A percentile compares a stretch with the other conserved stretches of the same genome.
Evolutionary conservation across 2,797 vertebrate species (phyloP).

Genomic region (Clarias laeviceps): DNA sequence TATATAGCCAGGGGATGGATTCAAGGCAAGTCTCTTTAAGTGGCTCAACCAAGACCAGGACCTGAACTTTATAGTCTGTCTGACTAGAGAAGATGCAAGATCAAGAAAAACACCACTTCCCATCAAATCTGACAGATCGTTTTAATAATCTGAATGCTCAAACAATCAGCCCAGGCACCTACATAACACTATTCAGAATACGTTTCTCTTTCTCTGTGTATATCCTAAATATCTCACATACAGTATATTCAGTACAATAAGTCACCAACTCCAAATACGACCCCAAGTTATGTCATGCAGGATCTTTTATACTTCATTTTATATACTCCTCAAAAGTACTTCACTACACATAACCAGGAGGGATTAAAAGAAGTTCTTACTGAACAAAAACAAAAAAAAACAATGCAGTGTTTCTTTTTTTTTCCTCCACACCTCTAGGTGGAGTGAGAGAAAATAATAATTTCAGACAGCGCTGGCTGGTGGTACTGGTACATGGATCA

Average conservation of each 20-base stretch:
- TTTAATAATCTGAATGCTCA: not conserved
- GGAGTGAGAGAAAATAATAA: constrained; percentile 36
- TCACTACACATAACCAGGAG: not conserved
- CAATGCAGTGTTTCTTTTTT: constrained; percentile 32
- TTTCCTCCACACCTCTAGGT: constrained; percentile 33
- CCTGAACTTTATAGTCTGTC: not conserved
- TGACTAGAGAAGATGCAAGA: not conserved
- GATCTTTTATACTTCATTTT: not conserved
- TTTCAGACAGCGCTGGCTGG: constrained; percentile 33
- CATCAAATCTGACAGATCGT: not conserved
- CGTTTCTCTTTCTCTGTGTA: not conserved
- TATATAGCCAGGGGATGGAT: no score
- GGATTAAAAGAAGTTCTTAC: constrained; percentile 6
- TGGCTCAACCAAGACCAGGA: not conserved
- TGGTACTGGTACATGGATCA: constrained; percentile 41
- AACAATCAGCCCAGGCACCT: not conserved
- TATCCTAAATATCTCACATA: no score
- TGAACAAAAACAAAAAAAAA: constrained; percentile 26
- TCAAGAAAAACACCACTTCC: not conserved
- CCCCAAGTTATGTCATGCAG: not conserved
- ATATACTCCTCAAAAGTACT: not conserved
- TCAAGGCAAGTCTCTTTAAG: not conserved
- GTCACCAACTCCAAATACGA: constrained; percentile 7
- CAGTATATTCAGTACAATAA: not conserved
- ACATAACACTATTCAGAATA: no score